phyloP scores from a whole-genome alignment of 2,113 vertebrate genomes.

The Sinocyclocheilus rhinocerous region DNA sequence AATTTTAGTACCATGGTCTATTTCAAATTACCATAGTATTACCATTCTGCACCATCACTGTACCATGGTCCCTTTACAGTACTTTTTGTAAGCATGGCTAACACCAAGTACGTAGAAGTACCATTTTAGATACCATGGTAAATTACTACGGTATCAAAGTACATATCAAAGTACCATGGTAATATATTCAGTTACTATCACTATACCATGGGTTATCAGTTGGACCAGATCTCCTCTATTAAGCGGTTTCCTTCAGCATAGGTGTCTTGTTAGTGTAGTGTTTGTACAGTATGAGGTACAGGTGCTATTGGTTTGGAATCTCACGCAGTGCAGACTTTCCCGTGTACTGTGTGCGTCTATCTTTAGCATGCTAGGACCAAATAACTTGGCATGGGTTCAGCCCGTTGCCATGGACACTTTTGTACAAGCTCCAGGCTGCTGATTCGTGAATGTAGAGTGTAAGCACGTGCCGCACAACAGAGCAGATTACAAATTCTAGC shows the following conservation, averaged over 20 bases:
- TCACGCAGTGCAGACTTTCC: slow-evolving; percentile 24
- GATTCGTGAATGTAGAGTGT: slow-evolving; percentile 47
- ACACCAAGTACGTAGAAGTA: too few species aligned
- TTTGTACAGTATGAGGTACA: slow-evolving; percentile 11
- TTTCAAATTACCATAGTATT: too few species aligned
- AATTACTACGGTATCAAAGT: neutral
- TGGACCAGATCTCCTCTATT: too few species aligned
- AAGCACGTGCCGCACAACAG: slow-evolving; percentile 27
- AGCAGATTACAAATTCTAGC: slow-evolving; percentile 16
- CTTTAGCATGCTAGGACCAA: slow-evolving; percentile 67
- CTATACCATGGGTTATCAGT: neutral
- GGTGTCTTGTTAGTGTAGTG: neutral
- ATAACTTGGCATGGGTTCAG: slow-evolving; percentile 60
- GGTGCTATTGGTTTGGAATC: neutral
- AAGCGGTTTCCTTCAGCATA: neutral
- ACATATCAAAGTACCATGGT: neutral
- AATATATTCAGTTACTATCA: neutral
- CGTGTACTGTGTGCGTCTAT: slow-evolving; percentile 62
- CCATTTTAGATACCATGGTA: too few species aligned
- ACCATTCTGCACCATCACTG: too few species aligned
- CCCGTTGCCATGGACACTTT: slow-evolving; percentile 73
- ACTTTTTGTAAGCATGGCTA: too few species aligned
- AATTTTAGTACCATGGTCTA: too few species aligned
- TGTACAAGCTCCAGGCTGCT: slow-evolving; percentile 55
- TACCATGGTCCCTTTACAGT: too few species aligned